A percentile compares a stretch with the other conserved stretches of the same genome.
Conservation (phyloP, 2,113 vertebrate genomes). For the Zosterops lateralis region DNA sequence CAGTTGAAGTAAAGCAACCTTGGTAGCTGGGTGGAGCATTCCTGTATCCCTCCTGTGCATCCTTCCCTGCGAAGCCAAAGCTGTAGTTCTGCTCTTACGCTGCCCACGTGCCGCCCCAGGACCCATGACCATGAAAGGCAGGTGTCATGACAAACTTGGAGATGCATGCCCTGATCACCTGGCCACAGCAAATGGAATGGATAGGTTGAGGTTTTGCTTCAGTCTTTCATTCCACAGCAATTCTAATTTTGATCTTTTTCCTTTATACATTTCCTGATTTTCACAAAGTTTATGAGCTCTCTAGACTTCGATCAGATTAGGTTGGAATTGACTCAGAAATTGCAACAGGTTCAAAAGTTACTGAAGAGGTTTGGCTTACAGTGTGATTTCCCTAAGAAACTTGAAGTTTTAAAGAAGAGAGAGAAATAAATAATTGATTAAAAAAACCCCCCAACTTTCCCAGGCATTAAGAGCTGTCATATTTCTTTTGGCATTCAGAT, state of each 20-base stretch:
- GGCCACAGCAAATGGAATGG: neutral
- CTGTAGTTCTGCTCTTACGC: neutral
- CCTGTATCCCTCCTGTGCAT: neutral
- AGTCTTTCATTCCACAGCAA: neutral
- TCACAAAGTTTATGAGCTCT: neutral
- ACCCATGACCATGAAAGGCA: neutral
- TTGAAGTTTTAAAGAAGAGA: neutral
- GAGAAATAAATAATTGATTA: neutral
- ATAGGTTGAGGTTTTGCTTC: neutral
- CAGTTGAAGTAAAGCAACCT: neutral
- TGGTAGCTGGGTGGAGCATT: neutral
- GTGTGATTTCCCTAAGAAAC: neutral
- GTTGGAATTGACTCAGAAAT: neutral
- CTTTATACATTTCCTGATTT: neutral
- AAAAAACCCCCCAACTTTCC: neutral
- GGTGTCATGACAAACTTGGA: neutral
- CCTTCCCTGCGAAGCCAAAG: neutral
- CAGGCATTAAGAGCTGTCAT: neutral
- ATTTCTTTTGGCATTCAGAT: constrained; percentile 46
- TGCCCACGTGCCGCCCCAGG: accelerated
- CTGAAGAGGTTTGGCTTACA: neutral
- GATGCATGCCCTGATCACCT: neutral
- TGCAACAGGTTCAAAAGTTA: neutral
- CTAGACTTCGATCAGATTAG: neutral
- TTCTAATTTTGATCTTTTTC: neutral